Percentiles rank a stretch among this genome's conserved stretches.
Evolutionary conservation across 2,113 vertebrate species (phyloP).

Genomic region (Toxotes jaculatrix): DNA sequence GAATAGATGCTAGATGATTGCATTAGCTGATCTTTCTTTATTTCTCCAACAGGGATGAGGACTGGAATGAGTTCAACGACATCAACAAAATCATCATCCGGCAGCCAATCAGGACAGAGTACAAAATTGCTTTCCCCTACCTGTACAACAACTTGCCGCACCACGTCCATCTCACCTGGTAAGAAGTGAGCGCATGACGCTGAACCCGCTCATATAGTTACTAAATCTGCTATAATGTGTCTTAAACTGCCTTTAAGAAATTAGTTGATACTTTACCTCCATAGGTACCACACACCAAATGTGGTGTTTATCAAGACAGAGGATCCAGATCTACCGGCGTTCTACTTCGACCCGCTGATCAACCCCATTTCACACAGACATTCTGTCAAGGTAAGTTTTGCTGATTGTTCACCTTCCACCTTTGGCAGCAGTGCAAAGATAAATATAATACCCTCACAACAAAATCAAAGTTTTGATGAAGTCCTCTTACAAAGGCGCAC

Average conservation of each 20-base stretch:
- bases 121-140: constrained; percentile 98
- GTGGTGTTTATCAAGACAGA: constrained; percentile 99
- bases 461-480: background rate
- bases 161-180: constrained; percentile 99
- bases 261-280: background rate
- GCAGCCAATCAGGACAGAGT: constrained; percentile 97
- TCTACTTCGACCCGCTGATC: constrained; percentile 98
- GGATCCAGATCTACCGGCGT: constrained; percentile 98
- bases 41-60: constrained; percentile 90
- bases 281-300: constrained; percentile 98
- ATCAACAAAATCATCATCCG: constrained; percentile 99
- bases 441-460: background rate
- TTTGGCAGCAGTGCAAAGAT: background rate
- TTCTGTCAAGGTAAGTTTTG: constrained; percentile 93
- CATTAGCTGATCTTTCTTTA: background rate
- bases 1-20: background rate
- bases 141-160: constrained; percentile 98
- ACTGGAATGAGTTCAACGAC: constrained; percentile 99
- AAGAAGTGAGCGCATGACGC: background rate
- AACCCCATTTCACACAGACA: constrained; percentile 99
- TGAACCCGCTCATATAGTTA: background rate
- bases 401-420: background rate
- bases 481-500: constrained; percentile 75
- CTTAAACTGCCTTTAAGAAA: background rate
- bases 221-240: background rate